These are phyloP conservation scores for Alsophila aescularia DNA, from an alignment of 2,888 invertebrate species.

Conservation along the genomic window DNA sequence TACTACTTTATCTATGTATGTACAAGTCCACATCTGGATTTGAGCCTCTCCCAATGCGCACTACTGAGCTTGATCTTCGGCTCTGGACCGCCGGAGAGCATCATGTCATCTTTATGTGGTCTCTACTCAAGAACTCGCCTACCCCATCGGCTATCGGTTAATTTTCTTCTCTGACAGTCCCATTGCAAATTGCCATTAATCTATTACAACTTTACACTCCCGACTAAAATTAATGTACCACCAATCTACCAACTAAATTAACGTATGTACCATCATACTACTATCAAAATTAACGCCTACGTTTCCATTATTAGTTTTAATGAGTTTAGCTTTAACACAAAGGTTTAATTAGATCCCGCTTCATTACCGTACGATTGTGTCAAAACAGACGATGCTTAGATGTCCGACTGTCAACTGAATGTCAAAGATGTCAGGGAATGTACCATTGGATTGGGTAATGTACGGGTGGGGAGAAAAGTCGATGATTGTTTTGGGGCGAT, in stretches of 20 bases:
- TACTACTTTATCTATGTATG: too few species aligned
- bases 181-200: too few species aligned
- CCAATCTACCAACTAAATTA: constrained; percentile 5
- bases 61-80: too few species aligned
- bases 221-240: neutral
- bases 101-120: too few species aligned
- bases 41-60: too few species aligned
- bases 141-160: too few species aligned
- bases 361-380: constrained; percentile 73
- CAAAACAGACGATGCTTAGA: constrained; percentile 64
- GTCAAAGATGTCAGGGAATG: constrained; percentile 63
- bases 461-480: constrained; percentile 47
- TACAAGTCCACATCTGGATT: too few species aligned
- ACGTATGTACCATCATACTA: constrained; percentile 21
- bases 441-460: constrained; percentile 49
- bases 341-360: constrained; percentile 69
- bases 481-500: neutral
- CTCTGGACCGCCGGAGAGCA: too few species aligned
- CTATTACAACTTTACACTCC: neutral
- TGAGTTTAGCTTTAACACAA: constrained; percentile 69
- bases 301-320: constrained; percentile 57
- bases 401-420: constrained; percentile 69
- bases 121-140: too few species aligned
- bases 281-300: constrained; percentile 44
- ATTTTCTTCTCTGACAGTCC: too few species aligned